Conservation (phyloP, 2,113 vertebrate species). For the Bufo gargarizans region DNA sequence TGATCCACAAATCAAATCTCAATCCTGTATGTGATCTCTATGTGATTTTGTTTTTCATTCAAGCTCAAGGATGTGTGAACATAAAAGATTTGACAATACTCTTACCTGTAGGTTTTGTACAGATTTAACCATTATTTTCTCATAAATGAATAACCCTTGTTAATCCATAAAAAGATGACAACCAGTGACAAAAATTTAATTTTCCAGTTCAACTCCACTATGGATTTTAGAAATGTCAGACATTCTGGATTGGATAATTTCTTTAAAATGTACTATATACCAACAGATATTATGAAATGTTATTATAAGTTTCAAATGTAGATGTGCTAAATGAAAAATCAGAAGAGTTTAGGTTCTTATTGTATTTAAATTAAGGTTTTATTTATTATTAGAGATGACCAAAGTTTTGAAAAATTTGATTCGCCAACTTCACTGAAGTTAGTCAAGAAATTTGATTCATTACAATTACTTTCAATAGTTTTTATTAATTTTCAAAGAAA, state of each 20-base stretch:
- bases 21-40: conserved; percentile 32
- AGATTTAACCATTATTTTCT: conserved; percentile 27
- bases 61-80: not conserved
- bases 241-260: not conserved
- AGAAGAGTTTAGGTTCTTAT: not conserved
- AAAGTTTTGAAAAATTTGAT: too few relatives aligned
- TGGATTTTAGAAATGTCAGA: conserved; percentile 8
- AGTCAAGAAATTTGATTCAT: too few relatives aligned
- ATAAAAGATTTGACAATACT: conserved; percentile 28
- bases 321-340: not conserved
- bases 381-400: not conserved
- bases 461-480: too few relatives aligned
- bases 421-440: too few relatives aligned
- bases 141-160: conserved; percentile 36
- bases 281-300: not conserved
- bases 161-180: conserved; percentile 40
- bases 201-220: conserved; percentile 40
- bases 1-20: conserved; percentile 39
- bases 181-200: conserved; percentile 38
- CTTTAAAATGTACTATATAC: conserved; percentile 5
- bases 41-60: conserved; percentile 28
- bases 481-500: too few relatives aligned
- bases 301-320: not conserved
- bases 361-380: not conserved
- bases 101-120: conserved; percentile 3